phyloP scores from a whole-genome alignment of 2,888 invertebrate genomes.

The Merodon equestris region DNA sequence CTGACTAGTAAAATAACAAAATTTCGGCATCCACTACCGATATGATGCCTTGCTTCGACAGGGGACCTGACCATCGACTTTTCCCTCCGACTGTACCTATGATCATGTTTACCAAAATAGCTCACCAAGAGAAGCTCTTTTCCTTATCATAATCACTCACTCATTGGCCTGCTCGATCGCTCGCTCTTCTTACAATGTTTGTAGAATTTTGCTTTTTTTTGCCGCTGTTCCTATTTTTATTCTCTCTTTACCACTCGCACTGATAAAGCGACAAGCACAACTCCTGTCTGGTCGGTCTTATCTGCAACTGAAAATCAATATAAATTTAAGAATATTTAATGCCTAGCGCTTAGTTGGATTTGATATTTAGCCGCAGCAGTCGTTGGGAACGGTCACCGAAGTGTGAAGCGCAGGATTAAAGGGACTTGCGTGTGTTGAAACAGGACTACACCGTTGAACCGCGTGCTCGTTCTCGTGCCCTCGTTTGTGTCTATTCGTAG shows the following conservation, averaged over 20 bases:
- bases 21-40: too few relatives aligned
- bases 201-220: constrained; percentile 14
- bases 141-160: constrained; percentile 26
- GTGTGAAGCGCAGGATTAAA: not conserved
- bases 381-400: not conserved
- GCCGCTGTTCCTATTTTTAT: not conserved
- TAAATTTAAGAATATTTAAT: constrained; percentile 59
- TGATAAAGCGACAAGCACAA: constrained; percentile 42
- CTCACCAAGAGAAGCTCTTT: constrained; percentile 11
- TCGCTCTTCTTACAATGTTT: constrained; percentile 2
- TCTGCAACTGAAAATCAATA: constrained; percentile 52
- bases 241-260: constrained; percentile 17
- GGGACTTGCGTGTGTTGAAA: too few relatives aligned
- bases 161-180: too few relatives aligned
- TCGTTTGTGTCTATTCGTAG: too few relatives aligned
- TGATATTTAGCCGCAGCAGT: constrained; percentile 27
- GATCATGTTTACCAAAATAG: not conserved
- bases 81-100: constrained; percentile 15
- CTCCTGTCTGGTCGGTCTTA: constrained; percentile 46
- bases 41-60: too few relatives aligned
- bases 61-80: not conserved
- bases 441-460: too few relatives aligned
- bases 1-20: too few relatives aligned
- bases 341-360: constrained; percentile 60
- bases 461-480: too few relatives aligned